Percentiles rank a stretch among this genome's conserved stretches.
These are phyloP conservation scores for Noctua pronuba DNA, from an alignment of 2,888 invertebrate species.

Conservation along the genomic window DNA sequence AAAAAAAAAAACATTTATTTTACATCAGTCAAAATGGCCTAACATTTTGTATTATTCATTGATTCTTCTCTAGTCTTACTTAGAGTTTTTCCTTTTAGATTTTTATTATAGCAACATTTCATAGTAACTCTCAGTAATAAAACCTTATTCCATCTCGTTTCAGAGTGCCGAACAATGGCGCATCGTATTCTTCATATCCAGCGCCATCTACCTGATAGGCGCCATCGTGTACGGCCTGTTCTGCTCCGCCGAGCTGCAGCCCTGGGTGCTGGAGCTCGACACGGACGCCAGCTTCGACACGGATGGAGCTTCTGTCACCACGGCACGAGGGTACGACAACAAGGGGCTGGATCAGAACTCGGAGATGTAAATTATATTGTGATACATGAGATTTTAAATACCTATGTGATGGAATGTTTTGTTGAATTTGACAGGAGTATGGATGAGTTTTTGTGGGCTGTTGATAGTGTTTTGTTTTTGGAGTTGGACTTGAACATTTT, in stretches of 20 bases:
- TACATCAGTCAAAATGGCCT: too few species aligned
- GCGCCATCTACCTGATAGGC: constrained; percentile 95
- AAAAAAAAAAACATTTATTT: too few species aligned
- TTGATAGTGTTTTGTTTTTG: constrained; percentile 11
- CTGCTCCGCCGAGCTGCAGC: constrained; percentile 94
- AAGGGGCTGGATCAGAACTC: constrained; percentile 82
- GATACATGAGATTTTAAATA: constrained; percentile 30
- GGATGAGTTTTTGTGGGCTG: background rate
- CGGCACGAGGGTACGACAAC: constrained; percentile 82
- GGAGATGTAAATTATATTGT: constrained; percentile 75
- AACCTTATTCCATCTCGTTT: constrained; percentile 51
- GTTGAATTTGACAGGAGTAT: background rate
- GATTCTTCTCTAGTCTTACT: too few species aligned
- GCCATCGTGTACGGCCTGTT: constrained; percentile 95
- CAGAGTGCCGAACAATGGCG: constrained; percentile 95
- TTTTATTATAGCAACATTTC: too few species aligned
- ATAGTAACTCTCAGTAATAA: background rate
- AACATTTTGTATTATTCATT: too few species aligned
- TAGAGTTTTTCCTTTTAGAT: too few species aligned
- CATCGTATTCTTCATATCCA: constrained; percentile 96
- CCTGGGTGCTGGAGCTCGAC: constrained; percentile 92
- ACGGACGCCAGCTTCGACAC: constrained; percentile 85
- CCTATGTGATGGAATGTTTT: background rate
- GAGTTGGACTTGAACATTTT: background rate
- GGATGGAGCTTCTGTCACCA: constrained; percentile 84